phyloP scores from a whole-genome alignment of 2,888 invertebrate genomes.

The Cheilosia vernalis region DNA sequence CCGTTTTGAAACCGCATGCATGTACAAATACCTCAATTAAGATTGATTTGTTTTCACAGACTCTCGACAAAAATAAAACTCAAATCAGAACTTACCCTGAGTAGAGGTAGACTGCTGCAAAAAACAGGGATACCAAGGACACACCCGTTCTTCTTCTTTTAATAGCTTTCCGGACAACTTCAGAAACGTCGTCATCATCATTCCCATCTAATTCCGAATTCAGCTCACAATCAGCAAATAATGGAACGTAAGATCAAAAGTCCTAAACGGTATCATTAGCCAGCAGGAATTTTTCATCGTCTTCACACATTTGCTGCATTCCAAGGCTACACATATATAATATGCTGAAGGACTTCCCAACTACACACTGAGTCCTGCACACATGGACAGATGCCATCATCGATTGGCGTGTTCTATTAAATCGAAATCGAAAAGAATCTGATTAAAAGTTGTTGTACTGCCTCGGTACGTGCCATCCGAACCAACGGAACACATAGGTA shows the following conservation, averaged over 20 bases:
- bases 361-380: neutral
- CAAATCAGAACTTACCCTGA: slow-evolving; percentile 19
- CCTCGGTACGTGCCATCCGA: slow-evolving; percentile 54
- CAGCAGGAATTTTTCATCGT: slow-evolving; percentile 45
- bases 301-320: slow-evolving; percentile 48
- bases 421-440: slow-evolving; percentile 64
- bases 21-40: neutral
- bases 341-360: slow-evolving; percentile 1
- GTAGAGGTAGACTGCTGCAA: neutral
- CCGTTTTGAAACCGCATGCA: too few relatives aligned
- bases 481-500: neutral
- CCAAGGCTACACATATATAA: slow-evolving; percentile 2
- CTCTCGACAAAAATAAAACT: neutral
- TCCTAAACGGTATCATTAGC: slow-evolving; percentile 63
- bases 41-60: neutral
- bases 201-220: slow-evolving; percentile 44
- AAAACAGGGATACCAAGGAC: neutral
- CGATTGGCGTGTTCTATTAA: slow-evolving; percentile 54
- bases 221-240: slow-evolving; percentile 61
- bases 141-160: neutral
- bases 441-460: slow-evolving; percentile 67
- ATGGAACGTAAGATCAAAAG: slow-evolving; percentile 60
- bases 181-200: slow-evolving; percentile 23
- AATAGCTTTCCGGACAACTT: neutral
- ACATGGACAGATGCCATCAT: slow-evolving; percentile 12